Base-by-base conservation (phyloP, 2,888 invertebrate species). In the Agonum fuliginosum region DNA sequence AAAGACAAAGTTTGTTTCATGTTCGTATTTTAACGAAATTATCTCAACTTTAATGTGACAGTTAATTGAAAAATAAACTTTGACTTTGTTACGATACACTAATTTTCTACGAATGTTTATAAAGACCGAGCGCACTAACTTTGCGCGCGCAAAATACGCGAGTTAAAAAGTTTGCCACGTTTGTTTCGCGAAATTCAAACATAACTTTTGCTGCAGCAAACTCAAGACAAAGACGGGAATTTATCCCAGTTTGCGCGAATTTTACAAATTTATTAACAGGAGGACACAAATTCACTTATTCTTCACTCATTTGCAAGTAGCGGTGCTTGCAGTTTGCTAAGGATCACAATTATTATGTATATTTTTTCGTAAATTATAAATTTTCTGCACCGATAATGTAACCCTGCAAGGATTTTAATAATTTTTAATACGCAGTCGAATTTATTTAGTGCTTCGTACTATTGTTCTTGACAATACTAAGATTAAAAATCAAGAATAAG, bases 1-100 rank as follows among this genome's bases (percentile, higher is more conserved):
- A 37, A 46, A 46, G 46, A 46, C 46, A 46, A 46, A 46, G 46
- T 46, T 43, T 43, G 43, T 6, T n/a, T n/a, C n/a, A n/a, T n/a
- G n/a, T n/a, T n/a, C n/a, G n/a, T 43, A 43, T 43, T 43, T 43
- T 19, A 37, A 37, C 65, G 62, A 74, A 74, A 62, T 74, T 43
- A 74, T 65, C 19, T 75, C 5, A 65, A 46, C 51, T 67, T 62
- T 48, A 67, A 75, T 51, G 51, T 75, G 75, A 34, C 58, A 73
- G 67, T 51, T 75, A 75, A 75, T 67, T 75, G 75, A 75, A 75
- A 75, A 75, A 75, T 75, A 67, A 75, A 75, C 48, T 65, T 30
- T 19, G 46, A 62, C 62, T 72, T 41, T 62, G 46, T 27, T 62
- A 14, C 74, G 51, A 71, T 71, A 71, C 62, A 74, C 37, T 74